A percentile compares a stretch with the other conserved stretches of the same genome.
phyloP scores from a whole-genome alignment of 1,140 invertebrate species.

The Agrilus planipennis region DNA sequence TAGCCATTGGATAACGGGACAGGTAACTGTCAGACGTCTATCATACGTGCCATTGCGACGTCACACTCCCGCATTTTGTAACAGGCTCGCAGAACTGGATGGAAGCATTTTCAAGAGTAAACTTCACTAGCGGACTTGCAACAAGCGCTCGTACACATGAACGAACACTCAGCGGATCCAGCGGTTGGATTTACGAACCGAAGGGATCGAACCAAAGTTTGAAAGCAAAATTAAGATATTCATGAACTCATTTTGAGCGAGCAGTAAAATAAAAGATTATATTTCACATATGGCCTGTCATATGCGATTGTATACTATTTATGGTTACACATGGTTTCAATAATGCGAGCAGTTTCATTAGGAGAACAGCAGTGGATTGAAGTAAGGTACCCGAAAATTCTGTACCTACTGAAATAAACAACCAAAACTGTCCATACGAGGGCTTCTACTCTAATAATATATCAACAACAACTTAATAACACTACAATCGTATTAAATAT shows the following conservation, averaged over 20 bases:
- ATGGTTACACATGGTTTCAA: conserved; percentile 30
- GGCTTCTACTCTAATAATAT: too few relatives aligned
- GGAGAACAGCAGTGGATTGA: conserved; percentile 13
- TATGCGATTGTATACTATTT: conserved; percentile 18
- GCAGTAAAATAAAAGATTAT: too few relatives aligned
- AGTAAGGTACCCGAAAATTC: background rate
- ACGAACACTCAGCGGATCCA: too few relatives aligned
- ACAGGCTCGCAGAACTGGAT: conserved; percentile 21
- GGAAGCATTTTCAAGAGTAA: too few relatives aligned
- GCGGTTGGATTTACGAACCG: too few relatives aligned
- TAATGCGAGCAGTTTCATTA: conserved; percentile 22
- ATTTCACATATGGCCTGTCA: conserved; percentile 11
- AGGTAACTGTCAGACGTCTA: conserved; percentile 32
- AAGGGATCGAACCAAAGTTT: too few relatives aligned
- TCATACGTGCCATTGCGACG: conserved; percentile 31
- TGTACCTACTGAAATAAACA: background rate
- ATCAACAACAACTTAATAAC: too few relatives aligned
- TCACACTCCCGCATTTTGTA: conserved; percentile 29
- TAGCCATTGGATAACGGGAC: background rate
- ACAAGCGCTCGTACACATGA: too few relatives aligned
- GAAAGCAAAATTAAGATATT: too few relatives aligned
- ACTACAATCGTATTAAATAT: background rate
- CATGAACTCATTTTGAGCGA: too few relatives aligned
- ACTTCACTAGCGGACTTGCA: background rate
- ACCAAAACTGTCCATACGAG: background rate